Percentiles rank a stretch among this genome's conserved stretches.
Conservation (phyloP, 2,113 vertebrate species). For the Gallinago media region DNA sequence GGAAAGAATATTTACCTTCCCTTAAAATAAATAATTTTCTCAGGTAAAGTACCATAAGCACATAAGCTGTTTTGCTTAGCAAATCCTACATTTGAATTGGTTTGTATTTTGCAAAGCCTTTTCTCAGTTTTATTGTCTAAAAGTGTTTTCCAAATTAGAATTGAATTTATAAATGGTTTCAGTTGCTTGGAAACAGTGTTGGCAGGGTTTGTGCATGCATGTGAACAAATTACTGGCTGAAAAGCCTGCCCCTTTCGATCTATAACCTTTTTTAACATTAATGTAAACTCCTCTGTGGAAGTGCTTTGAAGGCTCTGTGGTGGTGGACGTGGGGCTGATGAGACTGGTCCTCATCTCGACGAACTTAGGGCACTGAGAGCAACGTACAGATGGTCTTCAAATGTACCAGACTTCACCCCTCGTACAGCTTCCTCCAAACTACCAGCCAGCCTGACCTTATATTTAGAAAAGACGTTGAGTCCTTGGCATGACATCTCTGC, state of each 20-base stretch:
- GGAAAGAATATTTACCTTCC: background rate
- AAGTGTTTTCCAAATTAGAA: background rate
- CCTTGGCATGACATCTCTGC: background rate
- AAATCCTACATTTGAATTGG: background rate
- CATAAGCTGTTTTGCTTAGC: background rate
- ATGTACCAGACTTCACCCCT: background rate
- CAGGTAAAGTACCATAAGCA: background rate
- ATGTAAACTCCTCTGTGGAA: background rate
- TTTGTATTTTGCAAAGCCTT: background rate
- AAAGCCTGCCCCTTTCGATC: background rate
- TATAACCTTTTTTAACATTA: background rate
- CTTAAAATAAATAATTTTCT: background rate
- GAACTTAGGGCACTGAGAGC: background rate
- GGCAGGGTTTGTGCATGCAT: background rate
- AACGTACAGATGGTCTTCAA: background rate
- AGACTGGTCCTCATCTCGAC: background rate
- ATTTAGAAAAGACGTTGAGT: background rate
- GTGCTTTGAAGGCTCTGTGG: background rate
- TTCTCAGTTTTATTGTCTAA: background rate
- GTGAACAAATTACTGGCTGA: background rate
- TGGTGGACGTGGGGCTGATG: background rate
- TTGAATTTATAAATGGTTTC: background rate
- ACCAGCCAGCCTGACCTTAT: background rate
- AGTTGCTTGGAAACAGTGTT: conserved; percentile 6
- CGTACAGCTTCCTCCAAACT: background rate